A percentile compares a stretch with the other conserved stretches of the same genome.
Evolutionary conservation across 2,797 vertebrate genomes (phyloP).

Genomic region (Diglossa cyanea): DNA sequence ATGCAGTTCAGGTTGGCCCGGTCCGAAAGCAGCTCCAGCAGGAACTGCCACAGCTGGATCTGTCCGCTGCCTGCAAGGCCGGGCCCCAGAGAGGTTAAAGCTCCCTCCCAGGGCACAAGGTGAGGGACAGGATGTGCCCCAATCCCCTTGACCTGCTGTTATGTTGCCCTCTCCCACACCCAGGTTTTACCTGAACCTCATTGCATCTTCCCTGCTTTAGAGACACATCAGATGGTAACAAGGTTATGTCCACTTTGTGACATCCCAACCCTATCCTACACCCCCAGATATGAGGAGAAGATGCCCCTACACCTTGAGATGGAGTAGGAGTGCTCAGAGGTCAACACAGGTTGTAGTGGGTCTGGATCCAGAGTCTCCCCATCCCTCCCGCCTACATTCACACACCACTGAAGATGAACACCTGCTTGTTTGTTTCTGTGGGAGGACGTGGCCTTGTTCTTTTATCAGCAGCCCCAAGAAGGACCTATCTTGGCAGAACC

Average conservation of each 20-base stretch:
- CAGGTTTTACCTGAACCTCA: neutral
- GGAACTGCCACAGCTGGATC: constrained; percentile 98
- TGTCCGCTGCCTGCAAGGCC: constrained; percentile 89
- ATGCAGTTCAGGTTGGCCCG: constrained; percentile 92
- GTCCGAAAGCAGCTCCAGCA: constrained; percentile 94
- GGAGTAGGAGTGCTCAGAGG: neutral
- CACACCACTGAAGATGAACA: neutral
- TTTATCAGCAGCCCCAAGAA: neutral
- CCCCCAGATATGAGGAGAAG: neutral
- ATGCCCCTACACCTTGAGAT: neutral
- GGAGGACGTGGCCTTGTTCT: neutral
- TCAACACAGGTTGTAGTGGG: neutral
- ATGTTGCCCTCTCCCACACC: neutral
- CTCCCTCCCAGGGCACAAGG: neutral
- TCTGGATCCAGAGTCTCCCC: neutral
- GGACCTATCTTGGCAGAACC: neutral
- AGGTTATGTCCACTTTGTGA: neutral
- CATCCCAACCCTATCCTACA: neutral
- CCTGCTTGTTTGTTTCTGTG: neutral
- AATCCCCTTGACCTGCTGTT: rapidly evolving
- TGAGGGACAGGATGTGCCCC: neutral
- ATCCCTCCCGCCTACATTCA: neutral
- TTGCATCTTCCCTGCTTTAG: neutral
- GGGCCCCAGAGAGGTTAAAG: neutral
- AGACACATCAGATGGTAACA: neutral